Evolutionary conservation across 2,797 vertebrate genomes (phyloP).

Genomic region (Takifugu ocellatus): DNA sequence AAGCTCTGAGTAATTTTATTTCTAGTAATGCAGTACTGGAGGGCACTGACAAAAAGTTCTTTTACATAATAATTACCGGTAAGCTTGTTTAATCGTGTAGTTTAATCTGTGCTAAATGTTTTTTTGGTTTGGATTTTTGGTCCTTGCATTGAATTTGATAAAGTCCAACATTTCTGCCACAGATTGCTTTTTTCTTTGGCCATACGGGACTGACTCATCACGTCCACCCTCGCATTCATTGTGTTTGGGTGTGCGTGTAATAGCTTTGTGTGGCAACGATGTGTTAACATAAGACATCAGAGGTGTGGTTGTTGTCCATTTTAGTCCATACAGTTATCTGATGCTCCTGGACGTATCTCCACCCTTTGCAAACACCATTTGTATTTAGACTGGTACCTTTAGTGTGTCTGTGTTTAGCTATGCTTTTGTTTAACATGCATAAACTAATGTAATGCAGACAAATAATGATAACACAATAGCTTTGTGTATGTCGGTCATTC

Average conservation of each 20-base stretch:
- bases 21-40: too few relatives aligned
- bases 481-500: too few relatives aligned
- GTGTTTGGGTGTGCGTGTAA: conserved; percentile 35
- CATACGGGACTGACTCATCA: conserved; percentile 65
- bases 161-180: conserved; percentile 23
- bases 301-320: conserved; percentile 54
- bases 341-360: conserved; percentile 28
- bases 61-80: background rate
- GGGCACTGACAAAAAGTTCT: background rate
- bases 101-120: background rate
- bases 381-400: background rate
- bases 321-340: conserved; percentile 43
- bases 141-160: conserved; percentile 25
- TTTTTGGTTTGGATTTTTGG: background rate
- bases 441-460: background rate
- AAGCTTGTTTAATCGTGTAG: conserved; percentile 1
- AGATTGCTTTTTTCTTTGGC: conserved; percentile 42
- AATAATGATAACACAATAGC: too few relatives aligned
- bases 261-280: conserved; percentile 54
- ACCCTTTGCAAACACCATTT: background rate
- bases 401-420: background rate
- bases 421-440: background rate
- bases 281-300: conserved; percentile 60
- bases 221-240: conserved; percentile 53
- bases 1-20: too few relatives aligned